Evolutionary conservation across 2,113 vertebrate species (phyloP).

Genomic region (Colistium nudipinnis): DNA sequence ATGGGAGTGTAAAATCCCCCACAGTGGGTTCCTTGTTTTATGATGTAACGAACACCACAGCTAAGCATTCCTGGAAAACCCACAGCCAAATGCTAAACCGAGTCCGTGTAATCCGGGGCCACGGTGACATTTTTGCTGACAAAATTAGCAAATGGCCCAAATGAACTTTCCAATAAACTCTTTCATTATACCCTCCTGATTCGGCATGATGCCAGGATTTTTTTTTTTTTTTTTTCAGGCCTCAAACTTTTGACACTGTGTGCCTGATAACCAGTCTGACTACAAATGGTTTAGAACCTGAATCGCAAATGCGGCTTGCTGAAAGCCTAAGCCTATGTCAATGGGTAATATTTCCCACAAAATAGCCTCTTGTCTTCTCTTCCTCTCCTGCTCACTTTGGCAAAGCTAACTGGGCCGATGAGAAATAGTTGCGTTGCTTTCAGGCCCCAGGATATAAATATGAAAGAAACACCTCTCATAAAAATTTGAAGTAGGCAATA

Average conservation of each 20-base stretch:
- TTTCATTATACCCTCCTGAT: no score
- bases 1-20: conserved; percentile 49
- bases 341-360: neutral
- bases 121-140: conserved; percentile 6
- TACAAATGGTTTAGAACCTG: neutral
- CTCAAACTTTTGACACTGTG: neutral
- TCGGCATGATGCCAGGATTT: no score
- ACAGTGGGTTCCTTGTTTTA: conserved; percentile 64
- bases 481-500: conserved; percentile 63
- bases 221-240: no score
- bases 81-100: conserved; percentile 23
- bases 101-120: conserved; percentile 18
- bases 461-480: conserved; percentile 49
- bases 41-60: conserved; percentile 64
- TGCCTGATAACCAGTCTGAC: neutral
- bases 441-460: conserved; percentile 42
- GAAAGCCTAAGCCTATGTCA: neutral
- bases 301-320: neutral
- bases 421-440: conserved; percentile 29
- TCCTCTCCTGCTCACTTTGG: conserved; percentile 16
- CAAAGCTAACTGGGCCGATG: conserved; percentile 19
- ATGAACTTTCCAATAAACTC: no score
- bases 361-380: neutral
- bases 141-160: conserved; percentile 1
- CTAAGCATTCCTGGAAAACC: conserved; percentile 64